Percentiles rank a stretch among this genome's conserved stretches.
Evolutionary conservation across 2,113 vertebrate genomes (phyloP).

Genomic region (Platichthys flesus): DNA sequence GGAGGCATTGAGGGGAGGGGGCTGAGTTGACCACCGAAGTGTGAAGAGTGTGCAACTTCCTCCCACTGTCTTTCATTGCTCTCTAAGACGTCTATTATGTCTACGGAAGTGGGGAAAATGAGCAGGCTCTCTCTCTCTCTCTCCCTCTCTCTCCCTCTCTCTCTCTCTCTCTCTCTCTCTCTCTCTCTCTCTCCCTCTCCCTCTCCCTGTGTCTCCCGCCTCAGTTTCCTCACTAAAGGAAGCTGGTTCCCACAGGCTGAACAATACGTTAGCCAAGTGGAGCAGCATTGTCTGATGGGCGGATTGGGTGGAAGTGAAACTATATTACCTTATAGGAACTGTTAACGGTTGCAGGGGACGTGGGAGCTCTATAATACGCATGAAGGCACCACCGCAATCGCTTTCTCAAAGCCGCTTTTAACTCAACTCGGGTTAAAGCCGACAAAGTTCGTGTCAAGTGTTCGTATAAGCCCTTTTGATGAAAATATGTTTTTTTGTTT

Average conservation of each 20-base stretch:
- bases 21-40: constrained; percentile 86
- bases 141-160: constrained; percentile 23
- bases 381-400: not conserved
- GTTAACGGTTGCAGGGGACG: constrained; percentile 54
- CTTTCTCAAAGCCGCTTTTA: not conserved
- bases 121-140: constrained; percentile 39
- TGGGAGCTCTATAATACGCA: constrained; percentile 22
- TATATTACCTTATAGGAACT: constrained; percentile 64
- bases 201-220: not conserved
- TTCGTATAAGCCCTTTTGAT: not conserved
- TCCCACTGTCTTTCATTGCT: constrained; percentile 71
- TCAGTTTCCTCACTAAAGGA: constrained; percentile 83
- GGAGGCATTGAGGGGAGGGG: not conserved
- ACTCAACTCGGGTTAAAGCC: not conserved
- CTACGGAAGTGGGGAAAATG: constrained; percentile 64
- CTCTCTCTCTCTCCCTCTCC: constrained; percentile 16
- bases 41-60: constrained; percentile 92
- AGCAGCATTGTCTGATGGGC: constrained; percentile 81
- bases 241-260: constrained; percentile 89
- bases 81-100: constrained; percentile 81
- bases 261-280: constrained; percentile 83
- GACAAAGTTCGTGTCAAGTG: not conserved
- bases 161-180: constrained; percentile 6
- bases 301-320: constrained; percentile 79
- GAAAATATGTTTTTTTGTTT: too few relatives aligned